Base-by-base conservation (phyloP, 1,140 invertebrate species). In the Agrilus planipennis region DNA sequence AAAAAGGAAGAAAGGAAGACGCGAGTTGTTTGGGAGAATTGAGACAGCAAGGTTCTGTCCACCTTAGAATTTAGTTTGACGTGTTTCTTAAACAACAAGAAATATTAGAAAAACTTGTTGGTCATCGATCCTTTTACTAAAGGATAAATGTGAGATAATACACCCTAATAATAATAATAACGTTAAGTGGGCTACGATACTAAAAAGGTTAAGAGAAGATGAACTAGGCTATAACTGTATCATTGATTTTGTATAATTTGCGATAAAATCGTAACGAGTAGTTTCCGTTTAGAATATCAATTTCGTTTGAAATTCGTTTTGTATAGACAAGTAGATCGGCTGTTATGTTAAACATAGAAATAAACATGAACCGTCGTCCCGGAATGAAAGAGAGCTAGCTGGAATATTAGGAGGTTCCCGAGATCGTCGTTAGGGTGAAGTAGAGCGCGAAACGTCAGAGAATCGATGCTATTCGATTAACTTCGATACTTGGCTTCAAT, bases 401-500 rank as follows among this genome's bases (percentile, higher is more conserved):
- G n/a, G n/a, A n/a, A n/a, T n/a, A n/a, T n/a, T n/a, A n/a, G n/a
- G n/a, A n/a, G n/a, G n/a, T n/a, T n/a, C n/a, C n/a, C n/a, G n/a
- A n/a, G n/a, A n/a, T n/a, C n/a, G n/a, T n/a, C n/a, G n/a, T 31
- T 20, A 21, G 31, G 21, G 32, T 27, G 40, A 42, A 42, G 15
- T 34, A 42, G 32, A 42, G 40, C 31, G 32, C 23, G 34, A 42
- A 42, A 20, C 15, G 40, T 17, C 40, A 25, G 22, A 29, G 32
- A 34, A 39, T 17, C 39, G 35, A 39, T 43, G 35, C 44, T 45
- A 53, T 51, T 54, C 52, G 50, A 54, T 54, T 54, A 52, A 52
- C 52, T 52, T 42, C 42, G 47, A 52, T 55, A 49, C 51, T 55
- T 51, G 42, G 44, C 46, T 53, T 53, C 51, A 53, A 55, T 54